Evolutionary conservation across 64 coral and sea anemone genomes (phyloP).

Genomic region (Pocillopora damicornis): DNA sequence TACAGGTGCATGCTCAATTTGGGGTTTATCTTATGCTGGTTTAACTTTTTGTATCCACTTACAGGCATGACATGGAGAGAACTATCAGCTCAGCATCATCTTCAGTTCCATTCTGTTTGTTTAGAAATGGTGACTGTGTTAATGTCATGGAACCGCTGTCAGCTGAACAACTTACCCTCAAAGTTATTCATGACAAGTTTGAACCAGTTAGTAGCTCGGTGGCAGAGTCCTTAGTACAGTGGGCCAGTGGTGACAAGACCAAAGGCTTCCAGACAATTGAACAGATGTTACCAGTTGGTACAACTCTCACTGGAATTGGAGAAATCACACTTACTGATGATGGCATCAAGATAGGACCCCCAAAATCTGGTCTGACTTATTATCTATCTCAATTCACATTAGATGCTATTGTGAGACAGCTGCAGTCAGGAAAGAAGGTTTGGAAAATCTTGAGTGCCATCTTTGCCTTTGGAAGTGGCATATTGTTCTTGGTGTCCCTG

Average conservation of each 20-base stretch:
- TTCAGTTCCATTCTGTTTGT: slow-evolving; percentile 74
- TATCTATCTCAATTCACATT: slow-evolving; percentile 74
- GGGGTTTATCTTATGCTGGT: neutral
- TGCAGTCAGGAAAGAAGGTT: slow-evolving; percentile 55
- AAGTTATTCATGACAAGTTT: slow-evolving; percentile 86
- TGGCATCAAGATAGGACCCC: slow-evolving; percentile 57
- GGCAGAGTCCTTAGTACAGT: slow-evolving; percentile 74
- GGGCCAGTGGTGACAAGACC: slow-evolving; percentile 93
- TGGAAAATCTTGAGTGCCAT: slow-evolving; percentile 77
- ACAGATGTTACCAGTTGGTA: slow-evolving; percentile 73
- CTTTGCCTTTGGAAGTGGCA: slow-evolving; percentile 80
- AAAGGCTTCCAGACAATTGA: slow-evolving; percentile 95
- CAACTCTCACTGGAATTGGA: slow-evolving; percentile 81
- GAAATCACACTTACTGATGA: slow-evolving; percentile 61
- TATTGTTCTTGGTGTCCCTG: slow-evolving; percentile 62
- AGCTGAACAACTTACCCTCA: slow-evolving; percentile 64
- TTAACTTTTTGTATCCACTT: neutral
- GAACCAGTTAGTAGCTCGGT: slow-evolving; percentile 67
- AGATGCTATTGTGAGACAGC: slow-evolving; percentile 76
- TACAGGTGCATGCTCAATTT: neutral
- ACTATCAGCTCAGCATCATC: slow-evolving; percentile 55
- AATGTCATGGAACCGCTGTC: slow-evolving; percentile 74
- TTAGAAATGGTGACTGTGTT: slow-evolving; percentile 19
- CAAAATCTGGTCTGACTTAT: slow-evolving; percentile 56
- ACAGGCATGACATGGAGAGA: slow-evolving; percentile 75